A percentile compares a stretch with the other conserved stretches of the same genome.
These are phyloP conservation scores for Lycaena phlaeas DNA, from an alignment of 2,888 invertebrate genomes.

Conservation along the genomic window DNA sequence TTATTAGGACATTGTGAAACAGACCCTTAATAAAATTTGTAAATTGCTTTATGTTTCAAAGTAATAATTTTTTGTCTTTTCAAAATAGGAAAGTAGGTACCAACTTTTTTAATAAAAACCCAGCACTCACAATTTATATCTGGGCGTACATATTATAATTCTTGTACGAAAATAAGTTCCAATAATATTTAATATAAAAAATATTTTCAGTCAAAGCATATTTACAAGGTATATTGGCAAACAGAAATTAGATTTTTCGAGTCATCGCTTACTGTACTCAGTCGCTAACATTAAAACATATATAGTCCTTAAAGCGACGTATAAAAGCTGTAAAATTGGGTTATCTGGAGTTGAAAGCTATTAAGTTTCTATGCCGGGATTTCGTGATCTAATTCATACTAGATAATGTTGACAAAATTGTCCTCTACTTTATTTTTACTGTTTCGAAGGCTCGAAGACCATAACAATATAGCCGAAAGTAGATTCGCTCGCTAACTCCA, in stretches of 20 bases:
- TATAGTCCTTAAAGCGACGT: slow-evolving; percentile 19
- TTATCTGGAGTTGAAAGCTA: slow-evolving; percentile 23
- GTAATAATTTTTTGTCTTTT: too few relatives aligned
- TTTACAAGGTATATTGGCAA: slow-evolving; percentile 1
- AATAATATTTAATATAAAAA: too few relatives aligned
- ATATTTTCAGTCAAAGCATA: slow-evolving; percentile 2
- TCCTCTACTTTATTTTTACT: not conserved
- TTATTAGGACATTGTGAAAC: too few relatives aligned
- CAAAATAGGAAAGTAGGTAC: too few relatives aligned
- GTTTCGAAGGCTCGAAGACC: slow-evolving; percentile 2
- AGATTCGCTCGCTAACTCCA: too few relatives aligned
- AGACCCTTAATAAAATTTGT: too few relatives aligned
- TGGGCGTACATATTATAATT: too few relatives aligned
- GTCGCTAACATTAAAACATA: not conserved
- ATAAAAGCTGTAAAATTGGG: slow-evolving; percentile 23
- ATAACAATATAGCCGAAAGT: too few relatives aligned
- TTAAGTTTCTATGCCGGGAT: slow-evolving; percentile 15
- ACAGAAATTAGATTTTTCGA: slow-evolving; percentile 6
- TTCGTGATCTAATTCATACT: slow-evolving; percentile 4
- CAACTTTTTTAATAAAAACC: too few relatives aligned
- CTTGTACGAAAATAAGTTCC: too few relatives aligned
- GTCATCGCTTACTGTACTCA: slow-evolving; percentile 3
- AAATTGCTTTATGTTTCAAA: too few relatives aligned
- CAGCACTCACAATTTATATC: too few relatives aligned
- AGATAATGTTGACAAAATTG: not conserved